Evolutionary conservation across 1,140 invertebrate species (phyloP), one percentile per base, ranked within the genome.

Genomic region (Temnothorax nylanderi): DNA sequence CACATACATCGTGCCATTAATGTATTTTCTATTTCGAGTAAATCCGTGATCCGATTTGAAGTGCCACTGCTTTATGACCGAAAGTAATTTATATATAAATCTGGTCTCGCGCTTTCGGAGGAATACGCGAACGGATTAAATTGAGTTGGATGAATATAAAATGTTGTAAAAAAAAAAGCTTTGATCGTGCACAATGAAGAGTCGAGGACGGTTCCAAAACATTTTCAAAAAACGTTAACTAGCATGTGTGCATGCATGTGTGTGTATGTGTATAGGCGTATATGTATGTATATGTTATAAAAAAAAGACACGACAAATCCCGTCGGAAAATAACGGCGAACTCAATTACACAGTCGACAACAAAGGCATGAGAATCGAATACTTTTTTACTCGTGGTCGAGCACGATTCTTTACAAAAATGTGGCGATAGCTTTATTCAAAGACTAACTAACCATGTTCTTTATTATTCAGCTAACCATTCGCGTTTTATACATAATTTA

Each of bases 401-500:
- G n/a, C n/a, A 37, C 60, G 58, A 41, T 75, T 84, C 69, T 49
- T 84, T 74, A 47, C 44, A 76, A 74, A 81, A 89, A 84, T 81
- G 64, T 32, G 10, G 7, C 41, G 58, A 64, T 77, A 69, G 32
- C 47, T 75, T 60, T 75, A 26, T 74, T 21, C 41, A 75, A 87
- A 67, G 62, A n/a, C 88, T 49, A 82, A 82, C 56, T 60, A 44
- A 56, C 58, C 3, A 7, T 32, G 54, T 76, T 51, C 71, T 89
- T 76, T 62, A 44, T 80, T 75, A 49, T 10, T 37, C 3, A 34
- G 77, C 85, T 47, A 84, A 89, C 77, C 74, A 77, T 21, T 87
- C 37, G 11, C 51, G 11, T 76, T 56, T 41, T 75, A 76, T 72
- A 49, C 75, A 90, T 90, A 90, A 90, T 90, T 90, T 89, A 88